Evolutionary conservation across 2,113 vertebrate genomes (phyloP).

Genomic region (Pseudorectes ferrugineus): DNA sequence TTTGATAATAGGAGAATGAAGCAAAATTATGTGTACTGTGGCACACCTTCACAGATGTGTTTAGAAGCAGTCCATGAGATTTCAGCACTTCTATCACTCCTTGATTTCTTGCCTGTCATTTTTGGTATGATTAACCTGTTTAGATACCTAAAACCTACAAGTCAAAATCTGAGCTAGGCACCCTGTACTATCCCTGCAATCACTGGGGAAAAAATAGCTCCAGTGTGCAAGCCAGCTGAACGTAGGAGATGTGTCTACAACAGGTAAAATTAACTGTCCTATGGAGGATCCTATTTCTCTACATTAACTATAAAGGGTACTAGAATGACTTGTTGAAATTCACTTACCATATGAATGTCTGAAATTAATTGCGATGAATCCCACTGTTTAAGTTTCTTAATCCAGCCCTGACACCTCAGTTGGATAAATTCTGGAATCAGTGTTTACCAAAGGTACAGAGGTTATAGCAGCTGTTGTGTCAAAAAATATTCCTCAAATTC

Average conservation of each 20-base stretch:
- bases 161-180: not conserved
- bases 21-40: not conserved
- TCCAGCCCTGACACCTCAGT: not conserved
- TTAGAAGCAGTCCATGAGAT: not conserved
- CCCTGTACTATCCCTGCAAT: not conserved
- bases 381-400: not conserved
- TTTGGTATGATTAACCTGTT: not conserved
- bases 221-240: not conserved
- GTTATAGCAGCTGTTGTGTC: not conserved
- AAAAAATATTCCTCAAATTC: not conserved
- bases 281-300: not conserved
- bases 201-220: not conserved
- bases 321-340: not conserved
- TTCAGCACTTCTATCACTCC: not conserved
- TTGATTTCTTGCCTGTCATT: not conserved
- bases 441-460: not conserved
- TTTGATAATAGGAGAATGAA: not conserved
- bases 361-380: not conserved
- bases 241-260: not conserved
- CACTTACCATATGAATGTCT: not conserved
- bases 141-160: not conserved
- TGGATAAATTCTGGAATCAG: not conserved
- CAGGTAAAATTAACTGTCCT: not conserved
- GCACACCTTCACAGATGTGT: not conserved
- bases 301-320: not conserved